These are phyloP conservation scores for Pionites leucogaster DNA, from an alignment of 2,113 vertebrate species.

Conservation along the genomic window DNA sequence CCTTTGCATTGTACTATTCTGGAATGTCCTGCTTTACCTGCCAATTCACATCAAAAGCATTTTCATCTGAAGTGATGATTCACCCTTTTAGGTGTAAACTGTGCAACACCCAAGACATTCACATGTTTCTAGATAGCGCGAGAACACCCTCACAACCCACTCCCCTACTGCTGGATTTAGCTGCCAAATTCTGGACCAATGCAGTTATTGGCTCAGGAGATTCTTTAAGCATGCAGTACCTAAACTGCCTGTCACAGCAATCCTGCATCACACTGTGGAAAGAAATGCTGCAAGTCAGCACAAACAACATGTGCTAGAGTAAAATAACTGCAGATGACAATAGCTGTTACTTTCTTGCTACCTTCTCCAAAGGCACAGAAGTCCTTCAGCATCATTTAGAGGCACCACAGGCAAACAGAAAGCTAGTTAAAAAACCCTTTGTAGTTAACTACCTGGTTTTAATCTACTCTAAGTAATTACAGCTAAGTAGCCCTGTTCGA, in stretches of 20 bases:
- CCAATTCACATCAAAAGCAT: background rate
- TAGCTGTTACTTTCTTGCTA: background rate
- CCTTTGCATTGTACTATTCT: background rate
- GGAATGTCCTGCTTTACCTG: background rate
- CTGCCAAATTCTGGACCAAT: background rate
- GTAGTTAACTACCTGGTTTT: background rate
- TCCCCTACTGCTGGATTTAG: background rate
- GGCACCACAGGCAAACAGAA: background rate
- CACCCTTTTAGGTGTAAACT: background rate
- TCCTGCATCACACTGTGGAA: background rate
- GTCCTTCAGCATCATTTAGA: background rate
- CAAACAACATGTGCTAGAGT: background rate
- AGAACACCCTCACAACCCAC: background rate
- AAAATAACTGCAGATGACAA: background rate
- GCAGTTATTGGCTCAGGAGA: background rate
- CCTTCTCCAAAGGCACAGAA: background rate
- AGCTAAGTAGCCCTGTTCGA: background rate
- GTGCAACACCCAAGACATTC: fast-evolving
- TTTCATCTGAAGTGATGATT: background rate
- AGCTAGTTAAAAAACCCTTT: background rate
- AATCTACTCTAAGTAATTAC: background rate
- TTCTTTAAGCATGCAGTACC: background rate
- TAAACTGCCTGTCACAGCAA: background rate
- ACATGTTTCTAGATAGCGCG: fast-evolving
- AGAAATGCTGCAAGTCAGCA: background rate